Percentiles rank a stretch among this genome's conserved stretches.
phyloP scores from a whole-genome alignment of 2,113 vertebrate genomes.

The Mobula hypostoma region DNA sequence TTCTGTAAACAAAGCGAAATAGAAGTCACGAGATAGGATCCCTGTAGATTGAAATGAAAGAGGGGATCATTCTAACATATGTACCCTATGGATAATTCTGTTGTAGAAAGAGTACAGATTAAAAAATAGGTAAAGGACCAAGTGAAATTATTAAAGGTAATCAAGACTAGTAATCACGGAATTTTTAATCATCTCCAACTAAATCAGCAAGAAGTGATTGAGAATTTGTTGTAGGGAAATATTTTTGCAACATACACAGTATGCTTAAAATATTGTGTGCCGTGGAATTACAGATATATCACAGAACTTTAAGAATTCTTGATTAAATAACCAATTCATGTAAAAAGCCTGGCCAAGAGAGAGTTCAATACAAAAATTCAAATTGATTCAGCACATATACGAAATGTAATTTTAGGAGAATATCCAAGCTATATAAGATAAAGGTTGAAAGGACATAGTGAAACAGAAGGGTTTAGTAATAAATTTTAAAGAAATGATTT shows the following conservation, averaged over 20 bases:
- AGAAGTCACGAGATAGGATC: neutral
- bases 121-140: neutral
- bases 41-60: neutral
- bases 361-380: neutral
- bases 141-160: neutral
- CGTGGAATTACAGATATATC: too few relatives aligned
- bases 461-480: neutral
- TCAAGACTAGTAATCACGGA: too few relatives aligned
- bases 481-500: neutral
- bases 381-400: neutral
- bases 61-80: neutral
- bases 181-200: too few relatives aligned
- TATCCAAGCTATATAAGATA: neutral
- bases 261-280: too few relatives aligned
- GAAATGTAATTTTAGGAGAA: neutral
- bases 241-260: neutral
- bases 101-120: neutral
- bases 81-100: neutral
- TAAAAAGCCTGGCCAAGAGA: neutral
- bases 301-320: too few relatives aligned
- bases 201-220: neutral
- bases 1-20: too few relatives aligned
- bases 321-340: too few relatives aligned
- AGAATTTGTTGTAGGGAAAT: neutral
- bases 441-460: neutral